Percentiles rank a stretch among this genome's conserved stretches.
These are phyloP conservation scores for Zoanthus solanderi DNA, from an alignment of 92 coral and sea anemone species.

Conservation along the genomic window DNA sequence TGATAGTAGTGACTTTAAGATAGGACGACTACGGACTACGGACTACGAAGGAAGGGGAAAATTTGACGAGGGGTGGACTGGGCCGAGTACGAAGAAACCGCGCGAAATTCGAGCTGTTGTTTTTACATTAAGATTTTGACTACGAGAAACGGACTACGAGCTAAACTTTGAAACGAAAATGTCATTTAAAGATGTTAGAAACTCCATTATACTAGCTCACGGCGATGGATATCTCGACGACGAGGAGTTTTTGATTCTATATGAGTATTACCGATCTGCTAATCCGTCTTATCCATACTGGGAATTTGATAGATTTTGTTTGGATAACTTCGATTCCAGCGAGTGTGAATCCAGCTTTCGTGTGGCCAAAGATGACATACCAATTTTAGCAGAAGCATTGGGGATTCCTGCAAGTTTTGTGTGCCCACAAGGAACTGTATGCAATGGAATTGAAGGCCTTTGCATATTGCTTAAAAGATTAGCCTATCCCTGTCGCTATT, in stretches of 20 bases:
- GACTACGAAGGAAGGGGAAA: conserved; percentile 17
- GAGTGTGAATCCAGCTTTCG: conserved; percentile 38
- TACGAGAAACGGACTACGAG: conserved; percentile 24
- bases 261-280: conserved; percentile 31
- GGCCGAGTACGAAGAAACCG: conserved; percentile 27
- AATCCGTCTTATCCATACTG: conserved; percentile 44
- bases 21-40: not conserved
- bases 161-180: conserved; percentile 16
- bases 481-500: conserved; percentile 64
- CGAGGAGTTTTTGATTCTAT: conserved; percentile 19
- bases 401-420: conserved; percentile 46
- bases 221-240: conserved; percentile 8
- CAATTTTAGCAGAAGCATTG: conserved; percentile 34
- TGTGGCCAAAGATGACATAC: conserved; percentile 28
- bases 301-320: conserved; percentile 43
- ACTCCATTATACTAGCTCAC: not conserved
- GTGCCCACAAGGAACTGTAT: conserved; percentile 69
- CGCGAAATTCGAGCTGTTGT: conserved; percentile 32
- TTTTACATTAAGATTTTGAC: conserved; percentile 21
- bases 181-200: conserved; percentile 13
- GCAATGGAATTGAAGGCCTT: conserved; percentile 57
- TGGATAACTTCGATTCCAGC: conserved; percentile 38
- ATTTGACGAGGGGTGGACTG: conserved; percentile 16
- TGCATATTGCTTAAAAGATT: conserved; percentile 56
- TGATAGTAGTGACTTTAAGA: not conserved